These are phyloP conservation scores for Megalonaias nervosa DNA, from an alignment of 1,140 invertebrate genomes.

Conservation along the genomic window DNA sequence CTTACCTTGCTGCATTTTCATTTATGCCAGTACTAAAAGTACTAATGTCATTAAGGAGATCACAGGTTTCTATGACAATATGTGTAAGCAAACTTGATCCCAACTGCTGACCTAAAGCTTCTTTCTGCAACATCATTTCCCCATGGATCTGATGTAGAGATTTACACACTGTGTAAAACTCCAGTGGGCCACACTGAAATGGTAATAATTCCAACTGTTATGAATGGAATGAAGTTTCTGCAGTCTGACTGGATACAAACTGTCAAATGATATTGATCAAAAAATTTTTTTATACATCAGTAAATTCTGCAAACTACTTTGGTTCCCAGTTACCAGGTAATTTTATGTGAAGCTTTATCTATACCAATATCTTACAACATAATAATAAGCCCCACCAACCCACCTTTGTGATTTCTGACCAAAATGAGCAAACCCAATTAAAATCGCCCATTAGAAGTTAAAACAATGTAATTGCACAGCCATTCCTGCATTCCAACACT, in stretches of 20 bases:
- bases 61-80: constrained; percentile 55
- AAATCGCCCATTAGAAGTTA: too few relatives aligned
- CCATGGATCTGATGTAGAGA: constrained; percentile 49
- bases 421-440: too few relatives aligned
- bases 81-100: constrained; percentile 44
- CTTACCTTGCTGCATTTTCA: constrained; percentile 46
- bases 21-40: constrained; percentile 57
- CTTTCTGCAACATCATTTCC: constrained; percentile 41
- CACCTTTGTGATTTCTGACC: too few relatives aligned
- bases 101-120: constrained; percentile 25
- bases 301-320: neutral
- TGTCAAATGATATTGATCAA: neutral
- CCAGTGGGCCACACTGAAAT: constrained; percentile 60
- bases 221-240: too few relatives aligned
- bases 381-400: too few relatives aligned
- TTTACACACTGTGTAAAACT: constrained; percentile 61
- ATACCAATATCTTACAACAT: too few relatives aligned
- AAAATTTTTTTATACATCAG: neutral
- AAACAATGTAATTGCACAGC: too few relatives aligned
- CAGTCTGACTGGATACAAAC: too few relatives aligned
- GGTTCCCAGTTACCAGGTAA: neutral
- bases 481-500: too few relatives aligned
- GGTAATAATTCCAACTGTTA: too few relatives aligned
- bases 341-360: too few relatives aligned
- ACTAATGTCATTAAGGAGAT: constrained; percentile 57